Percentiles rank a stretch among this genome's conserved stretches.
Conservation (phyloP, 2,113 vertebrate species). For the Conger conger region DNA sequence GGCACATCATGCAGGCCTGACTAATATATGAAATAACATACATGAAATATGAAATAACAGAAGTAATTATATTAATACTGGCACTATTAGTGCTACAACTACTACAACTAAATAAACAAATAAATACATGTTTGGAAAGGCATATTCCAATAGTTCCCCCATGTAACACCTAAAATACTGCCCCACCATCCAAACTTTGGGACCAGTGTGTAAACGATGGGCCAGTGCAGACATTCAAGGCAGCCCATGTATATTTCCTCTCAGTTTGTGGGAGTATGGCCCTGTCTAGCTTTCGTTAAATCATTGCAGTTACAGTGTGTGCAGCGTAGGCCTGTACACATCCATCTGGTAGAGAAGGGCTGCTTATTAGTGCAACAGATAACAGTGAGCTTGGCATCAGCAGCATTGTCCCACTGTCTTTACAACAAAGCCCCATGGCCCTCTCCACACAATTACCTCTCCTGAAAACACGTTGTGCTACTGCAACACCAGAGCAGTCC, state of each 20-base stretch:
- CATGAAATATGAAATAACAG: neutral
- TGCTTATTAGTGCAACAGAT: constrained; percentile 52
- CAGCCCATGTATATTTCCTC: constrained; percentile 24
- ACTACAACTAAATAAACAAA: neutral
- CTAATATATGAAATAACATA: neutral
- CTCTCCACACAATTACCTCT: neutral
- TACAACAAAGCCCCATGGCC: constrained; percentile 31
- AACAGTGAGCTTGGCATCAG: constrained; percentile 34
- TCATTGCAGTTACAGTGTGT: constrained; percentile 20
- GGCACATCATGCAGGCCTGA: neutral
- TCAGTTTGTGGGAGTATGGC: constrained; percentile 36
- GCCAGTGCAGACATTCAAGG: constrained; percentile 44
- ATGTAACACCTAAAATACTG: constrained; percentile 24
- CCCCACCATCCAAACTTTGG: neutral
- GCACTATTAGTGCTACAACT: neutral
- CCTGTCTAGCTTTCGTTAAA: constrained; percentile 36
- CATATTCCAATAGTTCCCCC: neutral
- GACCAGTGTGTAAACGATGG: neutral
- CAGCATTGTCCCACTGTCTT: constrained; percentile 43
- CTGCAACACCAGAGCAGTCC: neutral
- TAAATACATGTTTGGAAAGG: neutral
- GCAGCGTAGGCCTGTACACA: neutral
- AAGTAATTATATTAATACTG: neutral
- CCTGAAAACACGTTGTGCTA: neutral
- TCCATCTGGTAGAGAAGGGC: constrained; percentile 22